phyloP scores from a whole-genome alignment of 2,797 vertebrate genomes.

The Pangasius macronema region DNA sequence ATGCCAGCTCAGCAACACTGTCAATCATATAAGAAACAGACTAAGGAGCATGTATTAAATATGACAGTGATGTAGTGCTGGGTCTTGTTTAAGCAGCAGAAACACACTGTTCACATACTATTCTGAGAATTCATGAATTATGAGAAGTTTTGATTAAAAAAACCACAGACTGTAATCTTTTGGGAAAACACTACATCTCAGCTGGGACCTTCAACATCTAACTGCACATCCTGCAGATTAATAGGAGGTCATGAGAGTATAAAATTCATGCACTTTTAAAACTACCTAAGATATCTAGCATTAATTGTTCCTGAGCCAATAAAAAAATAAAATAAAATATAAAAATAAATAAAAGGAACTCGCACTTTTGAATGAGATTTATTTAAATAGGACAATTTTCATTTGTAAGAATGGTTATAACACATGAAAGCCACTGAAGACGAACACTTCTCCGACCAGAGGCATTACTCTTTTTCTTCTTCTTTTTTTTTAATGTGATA shows the following conservation, averaged over 20 bases:
- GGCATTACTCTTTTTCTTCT: constrained; percentile 34
- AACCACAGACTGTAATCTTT: neutral
- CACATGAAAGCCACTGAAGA: constrained; percentile 60
- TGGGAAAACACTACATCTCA: neutral
- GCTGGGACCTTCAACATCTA: neutral
- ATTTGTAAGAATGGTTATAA: constrained; percentile 63
- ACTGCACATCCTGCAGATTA: neutral
- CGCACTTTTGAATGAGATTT: constrained; percentile 59
- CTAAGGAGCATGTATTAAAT: neutral
- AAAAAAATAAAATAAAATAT: neutral
- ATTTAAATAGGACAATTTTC: constrained; percentile 63
- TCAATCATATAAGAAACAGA: neutral
- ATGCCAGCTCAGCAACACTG: neutral
- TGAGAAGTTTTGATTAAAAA: too few relatives aligned
- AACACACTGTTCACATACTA: neutral
- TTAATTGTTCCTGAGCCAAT: neutral
- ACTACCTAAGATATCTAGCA: too few relatives aligned
- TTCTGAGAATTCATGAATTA: neutral
- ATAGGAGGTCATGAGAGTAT: neutral
- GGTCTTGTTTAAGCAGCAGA: neutral
- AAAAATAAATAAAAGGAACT: neutral
- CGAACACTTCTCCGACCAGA: constrained; percentile 50
- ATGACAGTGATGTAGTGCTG: neutral
- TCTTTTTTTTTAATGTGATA: neutral
- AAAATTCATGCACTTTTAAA: neutral